Percentiles rank a stretch among this genome's conserved stretches.
Conservation (phyloP, 2,113 vertebrate genomes). For the Periophthalmodon schlosseri region DNA sequence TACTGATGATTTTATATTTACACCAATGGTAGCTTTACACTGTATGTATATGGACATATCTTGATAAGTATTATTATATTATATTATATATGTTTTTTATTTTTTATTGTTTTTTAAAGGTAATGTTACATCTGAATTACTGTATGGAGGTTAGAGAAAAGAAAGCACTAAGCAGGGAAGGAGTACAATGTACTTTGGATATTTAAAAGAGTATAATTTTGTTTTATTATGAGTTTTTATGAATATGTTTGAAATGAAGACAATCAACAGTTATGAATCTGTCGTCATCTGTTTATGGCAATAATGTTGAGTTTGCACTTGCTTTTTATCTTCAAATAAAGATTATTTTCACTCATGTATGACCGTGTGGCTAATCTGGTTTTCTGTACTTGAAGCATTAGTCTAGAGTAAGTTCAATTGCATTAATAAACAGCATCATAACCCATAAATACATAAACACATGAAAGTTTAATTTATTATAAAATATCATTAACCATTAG, state of each 20-base stretch:
- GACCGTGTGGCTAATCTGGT: not conserved
- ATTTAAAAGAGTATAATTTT: not conserved
- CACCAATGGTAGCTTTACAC: no score
- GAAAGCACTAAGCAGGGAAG: not conserved
- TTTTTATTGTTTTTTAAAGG: no score
- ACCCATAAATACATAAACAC: not conserved
- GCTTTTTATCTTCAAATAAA: not conserved
- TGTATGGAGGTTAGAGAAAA: not conserved
- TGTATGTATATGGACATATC: not conserved
- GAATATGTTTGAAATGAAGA: not conserved
- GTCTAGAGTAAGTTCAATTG: not conserved
- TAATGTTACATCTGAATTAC: not conserved
- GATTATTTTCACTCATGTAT: not conserved
- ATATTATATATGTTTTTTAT: not conserved
- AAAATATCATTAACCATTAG: not conserved
- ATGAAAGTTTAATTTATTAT: not conserved
- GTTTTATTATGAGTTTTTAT: not conserved
- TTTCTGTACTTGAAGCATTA: not conserved
- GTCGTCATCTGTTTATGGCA: not conserved
- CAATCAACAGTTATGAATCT: not conserved
- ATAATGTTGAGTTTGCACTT: not conserved
- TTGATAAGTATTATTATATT: not conserved
- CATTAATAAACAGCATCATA: not conserved
- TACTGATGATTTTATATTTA: no score
- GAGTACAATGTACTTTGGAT: not conserved